These are phyloP conservation scores for Liopterus haemorrhoidalis DNA, from an alignment of 2,888 invertebrate species.

Conservation along the genomic window DNA sequence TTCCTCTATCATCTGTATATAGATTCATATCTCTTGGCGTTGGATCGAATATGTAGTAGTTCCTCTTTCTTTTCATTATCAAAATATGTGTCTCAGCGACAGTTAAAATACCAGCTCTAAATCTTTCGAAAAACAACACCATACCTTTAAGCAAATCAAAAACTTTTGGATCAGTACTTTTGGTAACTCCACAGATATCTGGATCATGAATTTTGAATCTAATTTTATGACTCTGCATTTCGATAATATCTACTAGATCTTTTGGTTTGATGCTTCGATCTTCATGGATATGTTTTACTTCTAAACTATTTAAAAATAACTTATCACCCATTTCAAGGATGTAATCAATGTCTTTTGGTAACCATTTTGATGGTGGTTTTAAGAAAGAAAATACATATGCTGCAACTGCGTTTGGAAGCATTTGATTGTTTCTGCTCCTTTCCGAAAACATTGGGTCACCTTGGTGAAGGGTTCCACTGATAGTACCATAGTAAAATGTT, in stretches of 20 bases:
- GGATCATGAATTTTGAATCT: constrained; percentile 42
- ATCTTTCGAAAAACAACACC: constrained; percentile 51
- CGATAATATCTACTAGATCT: constrained; percentile 48
- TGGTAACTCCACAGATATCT: constrained; percentile 39
- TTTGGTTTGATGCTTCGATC: constrained; percentile 41
- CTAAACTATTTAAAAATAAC: constrained; percentile 44
- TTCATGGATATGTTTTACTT: constrained; percentile 37
- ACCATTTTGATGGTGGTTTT: constrained; percentile 57
- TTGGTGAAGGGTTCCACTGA: constrained; percentile 41
- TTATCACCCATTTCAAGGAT: constrained; percentile 52
- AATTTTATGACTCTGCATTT: constrained; percentile 47
- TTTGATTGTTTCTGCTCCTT: constrained; percentile 45
- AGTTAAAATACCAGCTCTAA: constrained; percentile 50
- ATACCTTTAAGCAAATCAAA: constrained; percentile 51
- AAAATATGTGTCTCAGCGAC: constrained; percentile 46
- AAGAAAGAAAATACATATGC: constrained; percentile 55
- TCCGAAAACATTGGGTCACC: constrained; percentile 39
- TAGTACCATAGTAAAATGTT: constrained; percentile 42
- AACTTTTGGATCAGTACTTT: constrained; percentile 40
- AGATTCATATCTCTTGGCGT: constrained; percentile 52
- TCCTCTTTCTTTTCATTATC: constrained; percentile 54
- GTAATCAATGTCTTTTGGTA: constrained; percentile 54
- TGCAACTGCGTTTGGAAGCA: constrained; percentile 54
- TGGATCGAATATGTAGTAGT: constrained; percentile 61
- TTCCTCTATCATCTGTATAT: constrained; percentile 50